These are phyloP conservation scores for Protophormia terraenovae DNA, from an alignment of 2,888 invertebrate genomes.

Conservation along the genomic window DNA sequence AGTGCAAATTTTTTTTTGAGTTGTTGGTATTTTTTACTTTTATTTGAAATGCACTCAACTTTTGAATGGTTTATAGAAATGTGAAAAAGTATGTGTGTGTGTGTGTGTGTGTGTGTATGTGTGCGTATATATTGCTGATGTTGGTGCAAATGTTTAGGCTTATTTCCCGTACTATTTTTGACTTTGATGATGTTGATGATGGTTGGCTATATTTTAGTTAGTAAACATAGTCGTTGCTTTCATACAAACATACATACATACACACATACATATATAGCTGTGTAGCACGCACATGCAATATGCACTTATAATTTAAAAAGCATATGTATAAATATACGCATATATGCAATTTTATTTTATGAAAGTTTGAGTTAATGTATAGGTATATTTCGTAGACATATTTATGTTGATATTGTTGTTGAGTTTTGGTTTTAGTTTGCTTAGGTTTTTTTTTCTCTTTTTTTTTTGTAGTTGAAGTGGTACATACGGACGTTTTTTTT, in stretches of 20 bases:
- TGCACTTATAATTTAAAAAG: conserved; percentile 45
- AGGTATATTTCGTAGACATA: conserved; percentile 57
- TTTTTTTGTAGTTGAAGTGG: conserved; percentile 57
- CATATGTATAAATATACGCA: conserved; percentile 2
- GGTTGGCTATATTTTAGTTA: conserved; percentile 3
- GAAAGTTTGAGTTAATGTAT: neutral
- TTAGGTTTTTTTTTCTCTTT: conserved; percentile 61
- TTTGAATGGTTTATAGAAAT: conserved; percentile 77
- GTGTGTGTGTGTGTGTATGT: neutral
- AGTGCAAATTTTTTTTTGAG: conserved; percentile 60
- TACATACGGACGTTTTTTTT: conserved; percentile 42
- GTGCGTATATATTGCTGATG: neutral
- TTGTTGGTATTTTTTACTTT: conserved; percentile 58
- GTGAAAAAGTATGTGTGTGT: neutral
- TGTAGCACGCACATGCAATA: conserved; percentile 54
- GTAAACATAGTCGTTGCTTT: neutral
- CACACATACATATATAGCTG: neutral
- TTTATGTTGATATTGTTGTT: conserved; percentile 66
- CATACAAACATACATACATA: neutral
- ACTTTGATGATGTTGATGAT: conserved; percentile 51
- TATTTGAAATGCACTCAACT: conserved; percentile 81
- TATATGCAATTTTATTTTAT: conserved; percentile 5
- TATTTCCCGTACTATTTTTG: conserved; percentile 48
- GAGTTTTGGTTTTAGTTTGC: conserved; percentile 68
- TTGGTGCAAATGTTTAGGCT: conserved; percentile 23